Evolutionary conservation across 2,888 invertebrate species (phyloP).

Genomic region (Lapara coniferarum): DNA sequence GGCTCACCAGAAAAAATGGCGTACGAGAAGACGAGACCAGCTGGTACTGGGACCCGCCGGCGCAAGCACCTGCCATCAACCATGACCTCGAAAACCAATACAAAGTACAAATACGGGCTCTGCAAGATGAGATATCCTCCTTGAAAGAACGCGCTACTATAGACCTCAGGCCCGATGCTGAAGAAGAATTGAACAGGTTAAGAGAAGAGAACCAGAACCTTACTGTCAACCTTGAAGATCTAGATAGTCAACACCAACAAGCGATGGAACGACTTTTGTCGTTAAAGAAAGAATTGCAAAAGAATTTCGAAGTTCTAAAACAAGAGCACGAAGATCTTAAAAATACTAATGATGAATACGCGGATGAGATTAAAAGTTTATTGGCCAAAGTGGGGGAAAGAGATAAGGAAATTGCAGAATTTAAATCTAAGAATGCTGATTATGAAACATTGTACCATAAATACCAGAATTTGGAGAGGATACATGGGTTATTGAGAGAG

Average conservation of each 20-base stretch:
- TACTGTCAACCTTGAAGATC: constrained; percentile 85
- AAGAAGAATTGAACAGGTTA: constrained; percentile 77
- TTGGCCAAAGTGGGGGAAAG: constrained; percentile 71
- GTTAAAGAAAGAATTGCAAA: constrained; percentile 81
- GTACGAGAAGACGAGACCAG: constrained; percentile 74
- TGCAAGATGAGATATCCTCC: constrained; percentile 73
- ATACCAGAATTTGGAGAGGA: constrained; percentile 76
- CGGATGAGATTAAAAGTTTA: constrained; percentile 70
- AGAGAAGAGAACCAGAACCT: constrained; percentile 84
- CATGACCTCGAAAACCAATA: constrained; percentile 57
- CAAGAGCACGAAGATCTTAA: constrained; percentile 76
- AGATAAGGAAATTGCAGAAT: constrained; percentile 66
- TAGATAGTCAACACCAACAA: constrained; percentile 88
- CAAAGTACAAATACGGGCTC: constrained; percentile 63
- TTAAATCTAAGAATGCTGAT: constrained; percentile 57
- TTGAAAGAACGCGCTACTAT: constrained; percentile 59
- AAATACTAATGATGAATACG: constrained; percentile 72
- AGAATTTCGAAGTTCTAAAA: constrained; percentile 77
- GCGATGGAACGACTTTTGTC: constrained; percentile 85
- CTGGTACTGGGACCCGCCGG: constrained; percentile 82
- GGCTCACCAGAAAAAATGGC: constrained; percentile 70
- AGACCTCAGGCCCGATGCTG: constrained; percentile 52
- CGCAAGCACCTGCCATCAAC: constrained; percentile 48
- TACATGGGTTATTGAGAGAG: constrained; percentile 71
- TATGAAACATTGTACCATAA: constrained; percentile 73